phyloP scores from a whole-genome alignment of 2,797 vertebrate species.

The Neosilurus mollespiculum region DNA sequence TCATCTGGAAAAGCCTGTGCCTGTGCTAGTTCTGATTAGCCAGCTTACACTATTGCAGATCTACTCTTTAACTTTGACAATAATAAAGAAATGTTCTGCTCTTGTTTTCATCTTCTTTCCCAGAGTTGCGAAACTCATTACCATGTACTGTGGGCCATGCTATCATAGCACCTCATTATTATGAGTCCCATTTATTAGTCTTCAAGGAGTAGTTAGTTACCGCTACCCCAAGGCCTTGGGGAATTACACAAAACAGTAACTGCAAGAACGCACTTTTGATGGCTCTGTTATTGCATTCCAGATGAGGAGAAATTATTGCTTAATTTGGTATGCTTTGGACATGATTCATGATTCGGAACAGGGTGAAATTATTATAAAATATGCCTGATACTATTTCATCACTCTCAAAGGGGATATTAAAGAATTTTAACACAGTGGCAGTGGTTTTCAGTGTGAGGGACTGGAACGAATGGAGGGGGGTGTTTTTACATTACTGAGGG shows the following conservation, averaged over 20 bases:
- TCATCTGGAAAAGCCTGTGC: slow-evolving; percentile 41
- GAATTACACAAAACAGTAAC: slow-evolving; percentile 23
- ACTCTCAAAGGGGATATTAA: not conserved
- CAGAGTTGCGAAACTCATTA: slow-evolving; percentile 60
- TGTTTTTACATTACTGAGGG: slow-evolving; percentile 55
- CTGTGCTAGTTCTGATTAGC: slow-evolving; percentile 60
- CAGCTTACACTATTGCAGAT: slow-evolving; percentile 55
- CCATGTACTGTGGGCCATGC: slow-evolving; percentile 41
- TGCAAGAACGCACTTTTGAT: slow-evolving; percentile 22
- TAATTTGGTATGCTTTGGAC: slow-evolving; percentile 26
- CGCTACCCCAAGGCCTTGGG: slow-evolving; percentile 15
- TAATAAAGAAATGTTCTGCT: slow-evolving; percentile 57
- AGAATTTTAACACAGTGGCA: not conserved
- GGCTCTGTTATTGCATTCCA: slow-evolving; percentile 12
- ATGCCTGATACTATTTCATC: slow-evolving; percentile 3
- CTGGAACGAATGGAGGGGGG: not conserved
- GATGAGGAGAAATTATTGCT: slow-evolving; percentile 1
- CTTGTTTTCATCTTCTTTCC: slow-evolving; percentile 43
- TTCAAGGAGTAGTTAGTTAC: slow-evolving; percentile 44
- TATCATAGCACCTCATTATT: slow-evolving; percentile 51
- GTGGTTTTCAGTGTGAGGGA: not conserved
- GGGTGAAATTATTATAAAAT: slow-evolving; percentile 10
- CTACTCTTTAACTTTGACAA: slow-evolving; percentile 58
- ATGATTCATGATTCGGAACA: slow-evolving; percentile 32
- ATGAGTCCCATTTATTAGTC: slow-evolving; percentile 45